Percentiles rank a stretch among this genome's conserved stretches.
Conservation (phyloP, 2,797 vertebrate species). For the Microhierax caerulescens region DNA sequence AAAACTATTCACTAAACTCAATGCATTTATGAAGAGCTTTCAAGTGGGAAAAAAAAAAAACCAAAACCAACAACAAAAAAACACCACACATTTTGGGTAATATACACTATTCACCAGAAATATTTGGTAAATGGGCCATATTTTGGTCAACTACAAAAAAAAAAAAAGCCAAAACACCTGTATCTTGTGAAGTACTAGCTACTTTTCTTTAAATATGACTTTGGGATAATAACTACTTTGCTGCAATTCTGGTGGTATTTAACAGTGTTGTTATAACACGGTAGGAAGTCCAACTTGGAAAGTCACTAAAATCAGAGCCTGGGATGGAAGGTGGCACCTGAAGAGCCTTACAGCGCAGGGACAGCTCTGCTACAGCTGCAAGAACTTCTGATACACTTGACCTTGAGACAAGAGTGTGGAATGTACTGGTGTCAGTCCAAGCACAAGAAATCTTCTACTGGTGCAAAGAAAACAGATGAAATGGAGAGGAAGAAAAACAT, state of each 20-base stretch:
- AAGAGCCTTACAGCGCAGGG: neutral
- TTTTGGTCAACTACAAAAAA: neutral
- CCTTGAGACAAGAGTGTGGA: neutral
- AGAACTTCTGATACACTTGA: neutral
- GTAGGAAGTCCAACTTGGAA: neutral
- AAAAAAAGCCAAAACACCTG: fast-evolving
- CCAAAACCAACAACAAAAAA: too few relatives aligned
- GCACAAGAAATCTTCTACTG: neutral
- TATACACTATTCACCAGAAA: neutral
- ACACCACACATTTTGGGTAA: neutral
- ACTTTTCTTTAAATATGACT: neutral
- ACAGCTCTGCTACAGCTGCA: neutral
- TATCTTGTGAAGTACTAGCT: neutral
- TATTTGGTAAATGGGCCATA: neutral
- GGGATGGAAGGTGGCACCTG: neutral
- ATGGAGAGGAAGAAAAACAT: neutral
- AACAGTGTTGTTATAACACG: fast-evolving
- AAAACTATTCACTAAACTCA: neutral
- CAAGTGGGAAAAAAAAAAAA: neutral
- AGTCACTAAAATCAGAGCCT: neutral
- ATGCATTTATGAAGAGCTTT: neutral
- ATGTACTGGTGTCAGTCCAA: neutral
- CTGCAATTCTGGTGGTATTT: neutral
- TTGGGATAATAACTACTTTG: neutral
- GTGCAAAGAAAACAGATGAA: neutral